Conservation (phyloP, 2,888 invertebrate genomes). For the Apodemia zela region DNA sequence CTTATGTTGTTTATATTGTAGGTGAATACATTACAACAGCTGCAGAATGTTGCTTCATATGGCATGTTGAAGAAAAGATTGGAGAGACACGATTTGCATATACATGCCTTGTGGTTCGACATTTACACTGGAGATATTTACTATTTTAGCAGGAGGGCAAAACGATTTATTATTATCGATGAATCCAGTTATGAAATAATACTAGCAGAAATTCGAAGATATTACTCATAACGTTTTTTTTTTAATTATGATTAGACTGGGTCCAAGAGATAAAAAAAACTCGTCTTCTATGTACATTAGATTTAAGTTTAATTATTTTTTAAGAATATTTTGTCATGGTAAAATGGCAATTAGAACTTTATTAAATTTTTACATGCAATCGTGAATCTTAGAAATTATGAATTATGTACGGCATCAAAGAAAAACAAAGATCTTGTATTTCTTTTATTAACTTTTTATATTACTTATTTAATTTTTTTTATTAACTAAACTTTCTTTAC, state of each 20-base stretch:
- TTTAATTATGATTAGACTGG: background rate
- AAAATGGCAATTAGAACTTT: no score
- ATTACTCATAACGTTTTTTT: slow-evolving; percentile 80
- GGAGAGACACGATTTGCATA: slow-evolving; percentile 89
- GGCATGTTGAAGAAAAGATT: slow-evolving; percentile 92
- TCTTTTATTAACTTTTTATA: no score
- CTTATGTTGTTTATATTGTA: slow-evolving; percentile 49
- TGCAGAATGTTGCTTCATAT: slow-evolving; percentile 96
- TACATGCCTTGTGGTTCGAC: slow-evolving; percentile 98
- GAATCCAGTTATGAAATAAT: slow-evolving; percentile 89
- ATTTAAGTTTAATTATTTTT: background rate
- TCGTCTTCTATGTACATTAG: background rate
- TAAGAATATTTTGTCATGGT: background rate
- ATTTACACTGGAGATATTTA: slow-evolving; percentile 98
- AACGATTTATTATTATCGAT: slow-evolving; percentile 92
- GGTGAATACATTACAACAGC: slow-evolving; percentile 94
- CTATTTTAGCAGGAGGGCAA: slow-evolving; percentile 93
- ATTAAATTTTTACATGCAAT: no score
- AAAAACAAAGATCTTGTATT: no score
- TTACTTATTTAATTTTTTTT: no score
- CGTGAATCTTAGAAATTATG: no score
- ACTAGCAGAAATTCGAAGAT: slow-evolving; percentile 87
- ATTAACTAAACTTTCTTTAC: no score
- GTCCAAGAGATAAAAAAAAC: background rate
- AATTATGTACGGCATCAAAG: no score